Evolutionary conservation across 2,888 invertebrate species (phyloP).

Genomic region (Smittia aterrima): DNA sequence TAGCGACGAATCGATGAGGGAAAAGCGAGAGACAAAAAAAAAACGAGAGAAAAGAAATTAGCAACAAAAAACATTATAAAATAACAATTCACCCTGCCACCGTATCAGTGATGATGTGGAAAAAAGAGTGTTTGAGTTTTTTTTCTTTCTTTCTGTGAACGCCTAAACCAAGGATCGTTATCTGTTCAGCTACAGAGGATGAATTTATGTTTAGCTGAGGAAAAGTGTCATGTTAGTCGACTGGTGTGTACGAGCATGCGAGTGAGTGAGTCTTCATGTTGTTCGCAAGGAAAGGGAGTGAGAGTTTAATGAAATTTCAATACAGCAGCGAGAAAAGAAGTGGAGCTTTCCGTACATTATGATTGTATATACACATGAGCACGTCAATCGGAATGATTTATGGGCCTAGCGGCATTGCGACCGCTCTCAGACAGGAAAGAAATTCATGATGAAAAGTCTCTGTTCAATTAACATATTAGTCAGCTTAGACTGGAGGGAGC

Average conservation of each 20-base stretch:
- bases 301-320: conserved; percentile 31
- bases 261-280: conserved; percentile 6
- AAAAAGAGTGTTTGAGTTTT: conserved; percentile 33
- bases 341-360: conserved; percentile 3
- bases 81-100: conserved; percentile 32
- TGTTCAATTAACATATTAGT: conserved; percentile 28
- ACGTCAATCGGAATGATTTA: conserved; percentile 39
- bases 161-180: conserved; percentile 21
- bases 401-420: conserved; percentile 20
- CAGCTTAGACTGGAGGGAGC: background rate
- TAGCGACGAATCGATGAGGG: background rate
- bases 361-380: conserved; percentile 17
- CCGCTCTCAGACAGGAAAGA: conserved; percentile 17
- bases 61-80: conserved; percentile 40
- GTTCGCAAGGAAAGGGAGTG: background rate
- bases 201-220: conserved; percentile 14
- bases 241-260: background rate
- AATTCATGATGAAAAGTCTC: conserved; percentile 15
- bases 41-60: conserved; percentile 28
- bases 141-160: conserved; percentile 26
- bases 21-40: background rate
- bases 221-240: conserved; percentile 41
- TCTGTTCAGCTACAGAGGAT: background rate
- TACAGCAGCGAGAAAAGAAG: background rate
- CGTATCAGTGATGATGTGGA: conserved; percentile 38